Evolutionary conservation across 2,113 vertebrate genomes (phyloP), one percentile per base, ranked within the genome.

Genomic region (Tapirus terrestris): DNA sequence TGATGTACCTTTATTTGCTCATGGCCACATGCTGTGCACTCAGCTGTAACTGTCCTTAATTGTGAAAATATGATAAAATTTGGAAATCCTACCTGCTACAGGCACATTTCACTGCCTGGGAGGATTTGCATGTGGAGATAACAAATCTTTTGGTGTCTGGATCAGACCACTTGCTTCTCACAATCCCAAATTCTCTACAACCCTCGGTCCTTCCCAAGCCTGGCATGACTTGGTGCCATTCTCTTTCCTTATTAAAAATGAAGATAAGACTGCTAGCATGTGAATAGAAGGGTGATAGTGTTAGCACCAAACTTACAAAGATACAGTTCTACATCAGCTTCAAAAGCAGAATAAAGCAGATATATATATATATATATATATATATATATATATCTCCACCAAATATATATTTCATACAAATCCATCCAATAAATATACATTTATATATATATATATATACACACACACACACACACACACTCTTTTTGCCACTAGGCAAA

Each of bases 51-150:
- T 65, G 25, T 36, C 51, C 72, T 93, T 91, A 93, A 95, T 76
- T 85, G 63, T 85, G 72, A 96, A 93, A 81, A 65, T 43, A 56
- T 4, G 45, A 91, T 53, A 81, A 53, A 85, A 93, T 87, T 58
- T 67, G 27, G 36, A 84, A 77, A 72, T 33, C 36, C 17, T 27
- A 79, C 51, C n/a, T 60, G 25, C 12, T 79, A 48, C 14, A 21
- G 48, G 6, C 12, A 31, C 13, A 2, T 60, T 39, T 70, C 20
- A 1, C 29, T 60, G 11, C 53, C 48, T 60, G 36, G 33, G 60
- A 90, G 43, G 43, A 60, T 68, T 68, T 51, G 23, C 60, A 36
- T 39, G 13, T 5, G 65, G n/a, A 86, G 63, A 79, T 31, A 45
- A 56, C 68, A 58, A 17, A 39, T 31, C 14, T 63, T 84, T 80